Evolutionary conservation across 2,797 vertebrate genomes (phyloP).

Genomic region (Mormyrops boulengeri): DNA sequence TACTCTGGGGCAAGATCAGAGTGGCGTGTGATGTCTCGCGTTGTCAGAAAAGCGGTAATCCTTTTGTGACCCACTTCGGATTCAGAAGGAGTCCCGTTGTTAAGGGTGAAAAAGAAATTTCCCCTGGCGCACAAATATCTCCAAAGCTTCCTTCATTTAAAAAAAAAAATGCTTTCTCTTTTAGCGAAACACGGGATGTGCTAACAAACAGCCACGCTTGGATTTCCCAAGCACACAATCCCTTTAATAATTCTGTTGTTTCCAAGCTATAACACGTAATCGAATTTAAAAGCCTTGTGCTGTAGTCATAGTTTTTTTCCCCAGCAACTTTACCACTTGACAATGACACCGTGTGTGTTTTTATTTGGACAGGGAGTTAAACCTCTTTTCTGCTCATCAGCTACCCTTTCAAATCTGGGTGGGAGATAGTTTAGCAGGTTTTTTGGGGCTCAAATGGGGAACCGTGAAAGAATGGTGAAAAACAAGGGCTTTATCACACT

Average conservation of each 20-base stretch:
- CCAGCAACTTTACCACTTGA: conserved; percentile 30
- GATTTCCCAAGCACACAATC: conserved; percentile 39
- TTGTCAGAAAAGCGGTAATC: conserved; percentile 40
- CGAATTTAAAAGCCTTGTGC: conserved; percentile 36
- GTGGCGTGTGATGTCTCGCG: not conserved
- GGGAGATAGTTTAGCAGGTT: conserved; percentile 45
- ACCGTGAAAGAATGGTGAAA: conserved; percentile 36
- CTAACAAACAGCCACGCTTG: conserved; percentile 36
- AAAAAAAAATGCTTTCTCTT: conserved; percentile 48
- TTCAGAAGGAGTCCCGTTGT: conserved; percentile 51
- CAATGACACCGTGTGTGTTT: conserved; percentile 45
- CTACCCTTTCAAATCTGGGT: conserved; percentile 50
- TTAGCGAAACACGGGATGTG: conserved; percentile 40
- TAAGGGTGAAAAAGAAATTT: conserved; percentile 47
- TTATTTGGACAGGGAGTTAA: conserved; percentile 56
- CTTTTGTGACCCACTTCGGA: conserved; percentile 62
- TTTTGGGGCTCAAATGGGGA: conserved; percentile 23
- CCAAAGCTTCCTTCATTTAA: conserved; percentile 48
- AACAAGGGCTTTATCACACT: conserved; percentile 35
- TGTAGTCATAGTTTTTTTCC: conserved; percentile 42
- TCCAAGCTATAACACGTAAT: conserved; percentile 39
- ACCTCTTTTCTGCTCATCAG: conserved; percentile 57
- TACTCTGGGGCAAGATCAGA: conserved; percentile 17
- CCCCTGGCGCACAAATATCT: conserved; percentile 49
- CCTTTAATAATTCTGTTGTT: conserved; percentile 49